A percentile compares a stretch with the other conserved stretches of the same genome.
Evolutionary conservation across 2,797 vertebrate genomes (phyloP).

Genomic region (Petrocephalus sullivani): DNA sequence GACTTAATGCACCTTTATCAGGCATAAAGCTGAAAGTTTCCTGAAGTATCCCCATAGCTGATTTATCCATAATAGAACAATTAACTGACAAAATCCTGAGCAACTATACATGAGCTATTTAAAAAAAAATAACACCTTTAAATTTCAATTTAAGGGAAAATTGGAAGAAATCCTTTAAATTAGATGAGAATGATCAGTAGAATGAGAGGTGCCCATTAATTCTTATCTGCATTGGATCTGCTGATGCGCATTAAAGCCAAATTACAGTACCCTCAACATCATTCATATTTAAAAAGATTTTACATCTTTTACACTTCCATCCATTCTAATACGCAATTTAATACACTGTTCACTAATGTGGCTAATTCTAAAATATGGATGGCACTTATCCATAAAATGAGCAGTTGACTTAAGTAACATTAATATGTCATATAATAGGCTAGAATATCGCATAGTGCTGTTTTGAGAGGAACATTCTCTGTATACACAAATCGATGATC

Average conservation of each 20-base stretch:
- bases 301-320: not conserved
- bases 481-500: not conserved
- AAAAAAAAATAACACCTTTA: not conserved
- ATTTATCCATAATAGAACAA: not conserved
- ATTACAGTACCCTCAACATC: not conserved
- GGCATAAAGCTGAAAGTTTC: not conserved
- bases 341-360: not conserved
- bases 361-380: not conserved
- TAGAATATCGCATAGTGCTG: not conserved
- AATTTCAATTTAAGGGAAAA: not conserved
- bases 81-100: conserved; percentile 2
- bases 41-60: not conserved
- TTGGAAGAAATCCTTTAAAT: not conserved
- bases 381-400: not conserved
- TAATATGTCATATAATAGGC: not conserved
- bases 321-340: not conserved
- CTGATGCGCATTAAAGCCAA: not conserved
- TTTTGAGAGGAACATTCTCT: not conserved
- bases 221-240: not conserved
- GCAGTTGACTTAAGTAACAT: not conserved
- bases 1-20: not conserved
- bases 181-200: not conserved
- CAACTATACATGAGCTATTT: not conserved
- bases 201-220: not conserved
- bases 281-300: conserved; percentile 3